A percentile compares a stretch with the other conserved stretches of the same genome.
Conservation (phyloP, 2,797 vertebrate species). For the Oryzias sinensis region DNA sequence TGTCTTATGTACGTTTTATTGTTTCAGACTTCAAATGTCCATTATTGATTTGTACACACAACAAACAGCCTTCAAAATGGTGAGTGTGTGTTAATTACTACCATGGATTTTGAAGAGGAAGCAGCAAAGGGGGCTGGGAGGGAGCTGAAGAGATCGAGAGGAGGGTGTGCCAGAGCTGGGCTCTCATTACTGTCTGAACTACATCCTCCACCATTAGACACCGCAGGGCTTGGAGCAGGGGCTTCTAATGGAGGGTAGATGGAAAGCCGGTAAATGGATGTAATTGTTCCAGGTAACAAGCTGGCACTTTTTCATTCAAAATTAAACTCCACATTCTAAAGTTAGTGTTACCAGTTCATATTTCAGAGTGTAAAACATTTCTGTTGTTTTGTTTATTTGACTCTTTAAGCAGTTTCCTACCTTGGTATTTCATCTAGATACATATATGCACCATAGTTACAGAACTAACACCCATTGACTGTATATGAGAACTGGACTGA, state of each 20-base stretch:
- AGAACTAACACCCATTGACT: too few species aligned
- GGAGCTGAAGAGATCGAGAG: slow-evolving; percentile 89
- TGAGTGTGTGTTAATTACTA: slow-evolving; percentile 39
- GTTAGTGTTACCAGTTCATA: neutral
- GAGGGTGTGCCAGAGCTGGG: slow-evolving; percentile 71
- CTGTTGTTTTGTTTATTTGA: neutral
- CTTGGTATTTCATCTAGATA: too few species aligned
- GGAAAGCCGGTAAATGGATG: slow-evolving; percentile 6
- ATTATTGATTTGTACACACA: neutral
- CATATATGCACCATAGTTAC: too few species aligned
- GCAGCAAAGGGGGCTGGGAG: slow-evolving; percentile 72
- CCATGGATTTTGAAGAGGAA: slow-evolving; percentile 80
- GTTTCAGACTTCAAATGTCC: neutral
- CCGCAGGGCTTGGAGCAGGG: slow-evolving; percentile 74
- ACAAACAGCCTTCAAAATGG: neutral
- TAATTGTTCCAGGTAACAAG: slow-evolving; percentile 10
- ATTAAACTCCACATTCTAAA: slow-evolving; percentile 2
- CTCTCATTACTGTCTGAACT: slow-evolving; percentile 68
- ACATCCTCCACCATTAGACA: slow-evolving; percentile 77
- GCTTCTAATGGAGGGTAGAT: slow-evolving; percentile 74
- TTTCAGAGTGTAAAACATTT: slow-evolving; percentile 2
- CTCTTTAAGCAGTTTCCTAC: neutral
- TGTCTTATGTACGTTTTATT: too few species aligned
- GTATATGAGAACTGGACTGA: too few species aligned
- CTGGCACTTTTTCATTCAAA: neutral